Conservation (phyloP, 2,888 invertebrate species). For the Clostera curtula region DNA sequence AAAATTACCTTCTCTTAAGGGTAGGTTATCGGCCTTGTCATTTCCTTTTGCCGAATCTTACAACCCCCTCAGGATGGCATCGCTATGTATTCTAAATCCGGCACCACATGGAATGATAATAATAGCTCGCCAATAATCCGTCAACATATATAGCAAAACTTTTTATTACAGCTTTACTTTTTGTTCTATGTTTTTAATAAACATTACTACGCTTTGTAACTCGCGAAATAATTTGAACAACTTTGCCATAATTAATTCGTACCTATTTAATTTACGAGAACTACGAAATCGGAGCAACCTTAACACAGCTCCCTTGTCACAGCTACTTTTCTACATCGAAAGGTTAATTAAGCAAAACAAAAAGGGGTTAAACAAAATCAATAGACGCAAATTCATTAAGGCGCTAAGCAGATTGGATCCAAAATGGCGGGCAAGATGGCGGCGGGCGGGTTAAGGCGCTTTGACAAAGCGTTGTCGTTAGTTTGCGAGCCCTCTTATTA, state of each 20-base stretch:
- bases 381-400: slow-evolving; percentile 73
- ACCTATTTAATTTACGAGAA: slow-evolving; percentile 8
- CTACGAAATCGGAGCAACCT: slow-evolving; percentile 23
- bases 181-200: too few species aligned
- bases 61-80: too few species aligned
- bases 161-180: too few species aligned
- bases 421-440: slow-evolving; percentile 70
- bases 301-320: slow-evolving; percentile 36
- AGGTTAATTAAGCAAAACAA: slow-evolving; percentile 75
- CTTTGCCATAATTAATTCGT: slow-evolving; percentile 4
- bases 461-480: slow-evolving; percentile 75
- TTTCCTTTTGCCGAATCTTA: too few species aligned
- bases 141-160: too few species aligned
- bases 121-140: too few species aligned
- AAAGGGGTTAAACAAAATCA: slow-evolving; percentile 75
- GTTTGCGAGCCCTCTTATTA: slow-evolving; percentile 74
- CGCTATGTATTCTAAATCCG: too few species aligned
- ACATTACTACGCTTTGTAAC: slow-evolving; percentile 2
- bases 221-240: slow-evolving; percentile 10
- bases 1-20: too few species aligned
- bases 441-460: slow-evolving; percentile 62
- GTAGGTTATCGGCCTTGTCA: too few species aligned
- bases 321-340: slow-evolving; percentile 55
- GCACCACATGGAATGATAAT: too few species aligned
- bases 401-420: slow-evolving; percentile 73